These are phyloP conservation scores for Archips xylosteana DNA, from an alignment of 2,888 invertebrate species.

Conservation along the genomic window DNA sequence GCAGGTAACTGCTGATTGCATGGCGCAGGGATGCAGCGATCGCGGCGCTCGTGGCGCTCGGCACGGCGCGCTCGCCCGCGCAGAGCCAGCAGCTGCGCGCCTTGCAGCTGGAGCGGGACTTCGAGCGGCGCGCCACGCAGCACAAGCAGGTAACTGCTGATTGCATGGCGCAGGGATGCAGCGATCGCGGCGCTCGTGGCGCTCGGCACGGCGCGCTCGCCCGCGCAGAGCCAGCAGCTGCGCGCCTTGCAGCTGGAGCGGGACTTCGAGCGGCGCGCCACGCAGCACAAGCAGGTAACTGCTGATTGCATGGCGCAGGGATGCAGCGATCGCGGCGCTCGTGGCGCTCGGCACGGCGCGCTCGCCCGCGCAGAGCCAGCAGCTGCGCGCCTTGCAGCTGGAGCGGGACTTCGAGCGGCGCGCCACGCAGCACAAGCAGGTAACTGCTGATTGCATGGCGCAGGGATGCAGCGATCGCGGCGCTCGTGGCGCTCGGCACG, in stretches of 20 bases:
- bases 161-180: conserved; percentile 88
- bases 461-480: conserved; percentile 71
- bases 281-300: conserved; percentile 86
- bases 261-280: conserved; percentile 96
- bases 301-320: conserved; percentile 83
- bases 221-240: conserved; percentile 94
- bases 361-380: conserved; percentile 93
- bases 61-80: conserved; percentile 87
- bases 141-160: conserved; percentile 78
- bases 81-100: conserved; percentile 96
- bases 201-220: conserved; percentile 86
- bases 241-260: conserved; percentile 96
- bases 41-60: conserved; percentile 89
- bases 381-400: conserved; percentile 94
- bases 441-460: too few relatives aligned
- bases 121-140: conserved; percentile 94
- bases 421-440: conserved; percentile 89
- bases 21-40: conserved; percentile 94
- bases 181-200: conserved; percentile 93
- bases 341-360: conserved; percentile 87
- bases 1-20: conserved; percentile 62
- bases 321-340: conserved; percentile 94
- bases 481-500: conserved; percentile 88
- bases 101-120: conserved; percentile 96
- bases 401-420: conserved; percentile 97